phyloP scores from a whole-genome alignment of 2,888 invertebrate species.

The Magallana nippona region DNA sequence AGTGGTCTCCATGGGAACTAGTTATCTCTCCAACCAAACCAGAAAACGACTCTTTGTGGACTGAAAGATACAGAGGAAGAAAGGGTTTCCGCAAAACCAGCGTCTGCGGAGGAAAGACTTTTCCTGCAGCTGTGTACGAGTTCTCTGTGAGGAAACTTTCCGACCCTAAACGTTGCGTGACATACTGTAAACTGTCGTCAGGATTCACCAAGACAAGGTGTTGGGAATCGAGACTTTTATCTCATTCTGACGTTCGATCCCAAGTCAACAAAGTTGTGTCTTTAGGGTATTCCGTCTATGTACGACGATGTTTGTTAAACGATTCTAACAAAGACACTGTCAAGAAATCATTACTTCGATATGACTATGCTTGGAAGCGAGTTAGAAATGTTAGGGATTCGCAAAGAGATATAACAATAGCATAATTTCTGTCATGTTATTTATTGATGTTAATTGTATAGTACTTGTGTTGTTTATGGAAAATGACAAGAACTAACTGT shows the following conservation, averaged over 20 bases:
- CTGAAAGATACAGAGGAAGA: constrained; percentile 50
- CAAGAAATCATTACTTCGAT: constrained; percentile 49
- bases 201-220: constrained; percentile 46
- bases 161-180: constrained; percentile 56
- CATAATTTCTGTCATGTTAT: not conserved
- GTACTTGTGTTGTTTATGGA: too few relatives aligned
- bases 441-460: too few relatives aligned
- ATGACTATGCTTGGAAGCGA: constrained; percentile 61
- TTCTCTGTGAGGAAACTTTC: constrained; percentile 55
- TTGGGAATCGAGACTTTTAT: constrained; percentile 60
- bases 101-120: constrained; percentile 57
- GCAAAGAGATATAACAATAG: constrained; percentile 24
- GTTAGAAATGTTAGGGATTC: constrained; percentile 36
- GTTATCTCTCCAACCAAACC: constrained; percentile 48
- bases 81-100: constrained; percentile 53
- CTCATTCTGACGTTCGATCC: constrained; percentile 48
- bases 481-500: too few relatives aligned
- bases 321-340: constrained; percentile 46
- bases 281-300: constrained; percentile 54
- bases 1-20: constrained; percentile 63
- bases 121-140: constrained; percentile 62
- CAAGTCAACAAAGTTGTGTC: constrained; percentile 58
- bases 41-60: constrained; percentile 32
- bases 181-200: constrained; percentile 55
- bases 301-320: constrained; percentile 52